Base-by-base conservation (phyloP, 2,797 vertebrate genomes). In the Amphiprion clarkii region DNA sequence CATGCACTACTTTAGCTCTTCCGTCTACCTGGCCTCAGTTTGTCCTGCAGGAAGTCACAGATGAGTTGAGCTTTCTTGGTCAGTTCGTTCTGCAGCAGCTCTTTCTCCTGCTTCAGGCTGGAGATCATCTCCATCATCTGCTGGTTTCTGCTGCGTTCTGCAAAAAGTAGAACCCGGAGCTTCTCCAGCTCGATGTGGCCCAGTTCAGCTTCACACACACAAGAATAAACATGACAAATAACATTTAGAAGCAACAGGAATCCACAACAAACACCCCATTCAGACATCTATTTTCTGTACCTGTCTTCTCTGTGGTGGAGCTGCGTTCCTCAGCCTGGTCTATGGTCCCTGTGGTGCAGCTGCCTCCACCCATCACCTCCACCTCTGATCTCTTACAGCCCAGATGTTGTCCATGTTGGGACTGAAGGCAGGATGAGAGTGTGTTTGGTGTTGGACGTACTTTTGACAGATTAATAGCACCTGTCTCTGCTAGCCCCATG, bases 31-130 rank as follows among this genome's bases (percentile, higher is more conserved):
- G 93, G 90, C 1, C 77, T 76, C 6, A 93, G 84, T 63, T 92
- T 92, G 65, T 94, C 93, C 67, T 93, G 91, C 40, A 93, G 91
- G 78, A 94, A 93, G 73, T 93, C 93, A n/a, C 92, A 93, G 74
- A 93, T 92, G 73, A 94, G 91, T 19, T 93, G 87, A 0, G 92
- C 90, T 64, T 93, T 94, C 73, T 92, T 93, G 0, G 87, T 87
- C 51, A 94, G 87, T 63, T 93, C 90, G 1, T 90, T 83, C 57
- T 93, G 91, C 62, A 93, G 91, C 70, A 94, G 84, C 70, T 93
- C 88, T 73, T 93, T 94, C 81, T 94, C 93, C 81, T 93, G 92
- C 58, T 87, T 93, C 66, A 93, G 84, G 25, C 87, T 81, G 74
- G 72, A 88, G 87, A 93, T 87, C 46, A 88, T 88, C 57, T 91